A percentile compares a stretch with the other conserved stretches of the same genome.
These are phyloP conservation scores for Falco novaeseelandiae DNA, from an alignment of 2,797 vertebrate genomes.

Conservation along the genomic window DNA sequence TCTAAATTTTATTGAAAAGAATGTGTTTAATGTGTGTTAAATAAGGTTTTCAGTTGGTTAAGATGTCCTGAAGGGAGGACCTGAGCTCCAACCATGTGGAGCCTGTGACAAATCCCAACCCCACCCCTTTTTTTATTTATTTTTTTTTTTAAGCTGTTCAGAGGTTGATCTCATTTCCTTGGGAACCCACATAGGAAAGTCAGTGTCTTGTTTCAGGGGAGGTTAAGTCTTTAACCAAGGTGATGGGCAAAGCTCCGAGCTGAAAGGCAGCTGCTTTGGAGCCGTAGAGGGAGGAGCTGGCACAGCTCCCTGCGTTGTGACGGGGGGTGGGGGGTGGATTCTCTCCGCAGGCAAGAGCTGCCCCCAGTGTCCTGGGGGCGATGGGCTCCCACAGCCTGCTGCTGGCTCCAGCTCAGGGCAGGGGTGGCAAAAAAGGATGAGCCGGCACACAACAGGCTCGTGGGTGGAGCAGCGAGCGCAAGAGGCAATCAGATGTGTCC, in stretches of 20 bases:
- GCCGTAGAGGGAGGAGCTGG: background rate
- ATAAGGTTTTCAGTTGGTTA: background rate
- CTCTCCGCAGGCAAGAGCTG: background rate
- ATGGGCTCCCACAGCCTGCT: rapidly evolving
- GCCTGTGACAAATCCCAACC: background rate
- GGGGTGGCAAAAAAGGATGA: too few species aligned
- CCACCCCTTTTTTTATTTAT: too few species aligned
- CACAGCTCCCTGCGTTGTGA: too few species aligned
- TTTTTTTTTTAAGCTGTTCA: background rate
- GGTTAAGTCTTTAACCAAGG: background rate
- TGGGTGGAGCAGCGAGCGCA: background rate
- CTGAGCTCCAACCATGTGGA: background rate
- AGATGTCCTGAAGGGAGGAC: background rate
- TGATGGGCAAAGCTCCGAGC: background rate
- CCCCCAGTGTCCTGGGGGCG: background rate
- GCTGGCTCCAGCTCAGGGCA: background rate
- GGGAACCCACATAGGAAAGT: background rate
- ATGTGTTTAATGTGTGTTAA: background rate
- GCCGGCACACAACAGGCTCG: rapidly evolving
- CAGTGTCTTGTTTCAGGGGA: background rate
- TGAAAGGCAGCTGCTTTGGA: background rate
- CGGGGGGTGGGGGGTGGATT: background rate
- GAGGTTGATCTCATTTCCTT: background rate
- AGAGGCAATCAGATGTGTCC: background rate
- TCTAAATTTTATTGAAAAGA: background rate